Conservation (phyloP, 2,797 vertebrate species). For the Gila robusta region DNA sequence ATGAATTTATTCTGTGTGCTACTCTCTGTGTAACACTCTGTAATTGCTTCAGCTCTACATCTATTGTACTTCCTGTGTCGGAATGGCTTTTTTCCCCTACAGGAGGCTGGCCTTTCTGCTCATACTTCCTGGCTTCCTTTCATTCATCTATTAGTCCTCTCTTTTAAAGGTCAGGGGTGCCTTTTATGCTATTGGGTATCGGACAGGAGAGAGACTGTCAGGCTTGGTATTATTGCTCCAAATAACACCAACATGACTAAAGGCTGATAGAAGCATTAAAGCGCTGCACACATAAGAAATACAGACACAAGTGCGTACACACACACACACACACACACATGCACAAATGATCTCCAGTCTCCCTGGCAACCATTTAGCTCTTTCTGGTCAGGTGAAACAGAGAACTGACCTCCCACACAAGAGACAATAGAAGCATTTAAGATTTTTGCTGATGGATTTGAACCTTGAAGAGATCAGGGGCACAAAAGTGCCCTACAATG, state of each 20-base stretch:
- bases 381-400: conserved; percentile 56
- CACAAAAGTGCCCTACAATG: conserved; percentile 23
- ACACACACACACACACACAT: neutral
- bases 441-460: conserved; percentile 51
- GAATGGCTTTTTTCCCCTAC: neutral
- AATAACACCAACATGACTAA: conserved; percentile 46
- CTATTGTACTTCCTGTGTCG: conserved; percentile 38
- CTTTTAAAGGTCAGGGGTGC: conserved; percentile 55
- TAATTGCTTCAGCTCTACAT: conserved; percentile 24
- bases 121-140: conserved; percentile 16
- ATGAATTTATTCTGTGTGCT: conserved; percentile 14
- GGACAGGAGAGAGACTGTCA: conserved; percentile 34
- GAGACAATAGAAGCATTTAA: conserved; percentile 51
- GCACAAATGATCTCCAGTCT: conserved; percentile 64
- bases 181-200: conserved; percentile 52
- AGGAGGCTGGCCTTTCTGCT: conserved; percentile 1
- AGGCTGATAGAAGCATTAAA: conserved; percentile 70
- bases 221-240: conserved; percentile 13
- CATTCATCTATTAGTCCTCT: conserved; percentile 49
- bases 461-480: conserved; percentile 42
- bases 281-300: conserved; percentile 58
- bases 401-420: conserved; percentile 49
- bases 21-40: conserved; percentile 14
- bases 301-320: conserved; percentile 7
- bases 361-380: conserved; percentile 73